Percentiles rank a stretch among this genome's conserved stretches.
Evolutionary conservation across 2,888 invertebrate genomes (phyloP).

Genomic region (Brachyopa scutellaris): DNA sequence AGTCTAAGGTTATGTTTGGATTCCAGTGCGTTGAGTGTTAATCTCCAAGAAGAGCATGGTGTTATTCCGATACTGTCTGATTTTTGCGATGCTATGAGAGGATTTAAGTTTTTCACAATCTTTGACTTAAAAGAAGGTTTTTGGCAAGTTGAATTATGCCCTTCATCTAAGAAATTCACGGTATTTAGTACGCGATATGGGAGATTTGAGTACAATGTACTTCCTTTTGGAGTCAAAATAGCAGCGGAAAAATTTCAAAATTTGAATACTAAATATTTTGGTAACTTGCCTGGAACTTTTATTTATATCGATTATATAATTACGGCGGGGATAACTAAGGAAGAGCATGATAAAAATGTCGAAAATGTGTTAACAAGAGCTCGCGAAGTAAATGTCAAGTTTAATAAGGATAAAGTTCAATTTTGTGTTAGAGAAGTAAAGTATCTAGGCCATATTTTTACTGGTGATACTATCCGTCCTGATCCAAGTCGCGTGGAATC

Average conservation of each 20-base stretch:
- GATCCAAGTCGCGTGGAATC: slow-evolving; percentile 25
- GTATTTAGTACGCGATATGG: slow-evolving; percentile 34
- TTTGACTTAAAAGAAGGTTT: slow-evolving; percentile 73
- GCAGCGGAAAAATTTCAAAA: slow-evolving; percentile 54
- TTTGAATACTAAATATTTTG: slow-evolving; percentile 34
- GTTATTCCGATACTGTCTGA: slow-evolving; percentile 73
- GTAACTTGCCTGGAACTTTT: slow-evolving; percentile 32
- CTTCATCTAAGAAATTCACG: slow-evolving; percentile 76
- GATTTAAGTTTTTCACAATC: slow-evolving; percentile 69
- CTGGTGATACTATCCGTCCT: slow-evolving; percentile 21
- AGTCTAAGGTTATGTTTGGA: slow-evolving; percentile 75
- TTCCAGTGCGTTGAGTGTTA: slow-evolving; percentile 73
- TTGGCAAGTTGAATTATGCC: slow-evolving; percentile 60
- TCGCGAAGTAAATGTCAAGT: slow-evolving; percentile 10
- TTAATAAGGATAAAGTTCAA: slow-evolving; percentile 6
- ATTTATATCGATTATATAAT: slow-evolving; percentile 39
- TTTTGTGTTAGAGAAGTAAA: too few relatives aligned
- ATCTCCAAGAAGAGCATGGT: slow-evolving; percentile 69
- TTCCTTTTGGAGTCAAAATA: slow-evolving; percentile 43
- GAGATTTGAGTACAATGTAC: slow-evolving; percentile 49
- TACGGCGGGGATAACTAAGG: not conserved
- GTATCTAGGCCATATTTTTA: too few relatives aligned
- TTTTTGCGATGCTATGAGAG: slow-evolving; percentile 64
- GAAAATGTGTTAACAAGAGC: slow-evolving; percentile 5
- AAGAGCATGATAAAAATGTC: slow-evolving; percentile 8